Percentiles rank a stretch among this genome's conserved stretches.
phyloP scores from a whole-genome alignment of 1,140 invertebrate species.

The Doryteuthis pealeii region DNA sequence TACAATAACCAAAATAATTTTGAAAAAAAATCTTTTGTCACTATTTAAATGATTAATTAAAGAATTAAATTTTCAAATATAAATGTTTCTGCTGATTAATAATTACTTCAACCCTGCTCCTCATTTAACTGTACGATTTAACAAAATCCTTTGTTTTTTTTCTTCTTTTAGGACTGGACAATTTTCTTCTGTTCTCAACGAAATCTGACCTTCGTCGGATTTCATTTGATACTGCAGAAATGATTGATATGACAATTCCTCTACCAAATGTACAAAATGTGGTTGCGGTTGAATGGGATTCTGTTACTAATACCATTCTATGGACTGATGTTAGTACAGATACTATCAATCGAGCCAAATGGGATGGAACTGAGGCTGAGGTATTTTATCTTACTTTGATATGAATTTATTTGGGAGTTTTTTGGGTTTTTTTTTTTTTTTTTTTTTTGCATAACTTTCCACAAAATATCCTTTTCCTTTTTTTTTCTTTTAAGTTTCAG shows the following conservation, averaged over 20 bases:
- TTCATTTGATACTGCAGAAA: constrained; percentile 66
- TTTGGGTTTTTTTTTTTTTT: too few species aligned
- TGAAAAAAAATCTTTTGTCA: too few species aligned
- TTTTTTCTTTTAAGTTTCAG: constrained; percentile 43
- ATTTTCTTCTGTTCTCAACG: constrained; percentile 78
- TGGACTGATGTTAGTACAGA: constrained; percentile 86
- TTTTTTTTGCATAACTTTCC: too few species aligned
- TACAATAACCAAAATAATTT: too few species aligned
- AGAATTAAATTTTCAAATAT: too few species aligned
- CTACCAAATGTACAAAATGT: constrained; percentile 63
- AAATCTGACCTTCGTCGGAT: constrained; percentile 74
- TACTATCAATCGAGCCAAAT: constrained; percentile 73
- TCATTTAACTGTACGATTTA: too few species aligned
- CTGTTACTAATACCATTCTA: constrained; percentile 78
- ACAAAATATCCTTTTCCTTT: too few species aligned
- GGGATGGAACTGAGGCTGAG: constrained; percentile 73
- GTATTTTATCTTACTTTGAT: constrained; percentile 47
- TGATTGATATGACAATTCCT: constrained; percentile 68
- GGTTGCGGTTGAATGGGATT: constrained; percentile 84
- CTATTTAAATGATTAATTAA: too few species aligned
- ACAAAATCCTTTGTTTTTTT: too few species aligned
- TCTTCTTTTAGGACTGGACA: constrained; percentile 66
- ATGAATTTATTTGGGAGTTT: too few species aligned
- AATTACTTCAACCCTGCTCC: too few species aligned
- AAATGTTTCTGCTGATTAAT: too few species aligned